Conservation (phyloP, 2,113 vertebrate species). For the Dipodomys ordii region DNA sequence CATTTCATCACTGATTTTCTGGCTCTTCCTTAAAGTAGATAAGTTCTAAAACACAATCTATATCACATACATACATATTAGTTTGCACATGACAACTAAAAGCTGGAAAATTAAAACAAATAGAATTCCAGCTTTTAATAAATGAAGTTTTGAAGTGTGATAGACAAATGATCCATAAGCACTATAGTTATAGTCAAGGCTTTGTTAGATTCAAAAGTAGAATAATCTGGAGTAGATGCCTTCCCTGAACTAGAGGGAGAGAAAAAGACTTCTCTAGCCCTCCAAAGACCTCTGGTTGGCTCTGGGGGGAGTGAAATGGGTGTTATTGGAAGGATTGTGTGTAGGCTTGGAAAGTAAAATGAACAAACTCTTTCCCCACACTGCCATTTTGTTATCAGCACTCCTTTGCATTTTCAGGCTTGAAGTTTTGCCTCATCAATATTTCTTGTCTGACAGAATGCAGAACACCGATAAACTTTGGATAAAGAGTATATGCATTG, state of each 20-base stretch:
- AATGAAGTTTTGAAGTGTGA: not conserved
- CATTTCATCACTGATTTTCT: not conserved
- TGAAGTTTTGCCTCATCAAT: not conserved
- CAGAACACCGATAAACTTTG: not conserved
- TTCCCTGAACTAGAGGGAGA: not conserved
- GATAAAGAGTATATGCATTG: not conserved
- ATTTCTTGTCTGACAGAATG: not conserved
- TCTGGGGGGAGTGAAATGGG: not conserved
- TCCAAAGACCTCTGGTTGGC: not conserved
- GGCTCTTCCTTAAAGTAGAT: not conserved
- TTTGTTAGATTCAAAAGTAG: no score
- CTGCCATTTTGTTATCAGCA: not conserved
- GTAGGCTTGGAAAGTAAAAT: not conserved
- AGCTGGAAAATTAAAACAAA: not conserved
- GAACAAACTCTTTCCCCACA: fast-evolving
- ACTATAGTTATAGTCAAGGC: fast-evolving
- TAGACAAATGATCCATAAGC: not conserved
- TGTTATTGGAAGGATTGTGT: not conserved
- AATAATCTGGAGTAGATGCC: no score
- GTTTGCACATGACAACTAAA: not conserved
- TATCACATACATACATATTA: not conserved
- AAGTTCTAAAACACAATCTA: not conserved
- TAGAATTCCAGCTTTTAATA: not conserved
- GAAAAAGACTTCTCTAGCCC: not conserved
- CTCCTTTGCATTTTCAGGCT: not conserved